Percentiles rank a stretch among this genome's conserved stretches.
These are phyloP conservation scores for Macquaria ambigua DNA, from an alignment of 2,113 vertebrate species.

Conservation along the genomic window DNA sequence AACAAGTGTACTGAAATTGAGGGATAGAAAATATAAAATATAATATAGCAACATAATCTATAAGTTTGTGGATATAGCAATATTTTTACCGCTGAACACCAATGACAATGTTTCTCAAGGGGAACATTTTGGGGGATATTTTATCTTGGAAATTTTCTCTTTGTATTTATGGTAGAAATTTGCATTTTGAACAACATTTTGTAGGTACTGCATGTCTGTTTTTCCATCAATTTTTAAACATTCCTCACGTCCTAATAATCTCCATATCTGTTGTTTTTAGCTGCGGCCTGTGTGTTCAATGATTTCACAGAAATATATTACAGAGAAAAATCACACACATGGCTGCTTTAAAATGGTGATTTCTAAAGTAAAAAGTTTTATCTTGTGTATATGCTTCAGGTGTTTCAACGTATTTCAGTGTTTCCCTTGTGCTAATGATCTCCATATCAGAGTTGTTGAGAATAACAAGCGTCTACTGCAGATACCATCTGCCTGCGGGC, in stretches of 20 bases:
- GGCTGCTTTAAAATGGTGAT: conserved; percentile 71
- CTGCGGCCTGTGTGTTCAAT: conserved; percentile 41
- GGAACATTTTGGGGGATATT: neutral
- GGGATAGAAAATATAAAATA: neutral
- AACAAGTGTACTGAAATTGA: neutral
- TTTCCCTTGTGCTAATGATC: conserved; percentile 77
- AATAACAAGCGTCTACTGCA: conserved; percentile 76
- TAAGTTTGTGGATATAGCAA: neutral
- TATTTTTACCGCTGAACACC: conserved; percentile 3
- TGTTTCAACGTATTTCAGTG: conserved; percentile 64
- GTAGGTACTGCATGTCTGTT: neutral
- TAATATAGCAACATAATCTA: neutral
- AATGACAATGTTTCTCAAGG: neutral
- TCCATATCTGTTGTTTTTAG: conserved; percentile 53
- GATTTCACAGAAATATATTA: conserved; percentile 46
- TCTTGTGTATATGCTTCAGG: conserved; percentile 61
- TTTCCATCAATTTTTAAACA: conserved; percentile 6
- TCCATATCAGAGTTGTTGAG: conserved; percentile 77
- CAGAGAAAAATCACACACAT: conserved; percentile 42
- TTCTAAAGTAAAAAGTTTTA: conserved; percentile 62
- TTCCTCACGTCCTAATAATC: conserved; percentile 28
- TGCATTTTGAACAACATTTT: conserved; percentile 33
- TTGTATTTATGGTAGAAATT: neutral
- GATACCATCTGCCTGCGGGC: conserved; percentile 77
- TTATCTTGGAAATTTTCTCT: neutral